Conservation (phyloP, 30 jellyfish, hydroid and myxozoan genomes). For the Aurelia aurita complex sp. Pacific region DNA sequence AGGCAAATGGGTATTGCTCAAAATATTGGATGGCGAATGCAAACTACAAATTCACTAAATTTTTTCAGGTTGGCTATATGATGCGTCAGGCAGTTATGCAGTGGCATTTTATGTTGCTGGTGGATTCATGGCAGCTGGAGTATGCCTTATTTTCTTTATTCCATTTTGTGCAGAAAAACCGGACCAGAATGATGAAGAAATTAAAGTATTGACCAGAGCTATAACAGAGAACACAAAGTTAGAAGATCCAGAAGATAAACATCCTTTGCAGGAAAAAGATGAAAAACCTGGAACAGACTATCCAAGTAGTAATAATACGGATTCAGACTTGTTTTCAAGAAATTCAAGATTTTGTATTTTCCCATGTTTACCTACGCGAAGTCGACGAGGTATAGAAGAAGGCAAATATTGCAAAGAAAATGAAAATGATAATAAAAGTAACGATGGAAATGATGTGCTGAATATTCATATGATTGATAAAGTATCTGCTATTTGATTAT, state of each 20-base stretch:
- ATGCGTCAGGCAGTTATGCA: constrained; percentile 74
- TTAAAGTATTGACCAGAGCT: not conserved
- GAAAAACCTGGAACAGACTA: not conserved
- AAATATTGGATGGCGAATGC: no score
- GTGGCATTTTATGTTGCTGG: constrained; percentile 98
- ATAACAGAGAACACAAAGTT: not conserved
- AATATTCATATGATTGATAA: no score
- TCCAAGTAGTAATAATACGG: not conserved
- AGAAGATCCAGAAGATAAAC: not conserved
- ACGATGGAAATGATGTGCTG: no score
- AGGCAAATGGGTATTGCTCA: no score
- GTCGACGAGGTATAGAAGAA: constrained; percentile 56
- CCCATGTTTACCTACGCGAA: constrained; percentile 54
- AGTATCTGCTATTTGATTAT: no score
- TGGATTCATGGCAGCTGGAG: constrained; percentile 93
- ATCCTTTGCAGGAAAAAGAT: not conserved
- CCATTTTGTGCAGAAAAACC: constrained; percentile 57
- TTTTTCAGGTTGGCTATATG: constrained; percentile 94
- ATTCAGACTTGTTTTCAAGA: constrained; percentile 23
- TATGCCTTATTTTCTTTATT: constrained; percentile 82
- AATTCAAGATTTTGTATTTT: constrained; percentile 45
- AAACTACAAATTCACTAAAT: not conserved
- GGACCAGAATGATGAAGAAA: constrained; percentile 7
- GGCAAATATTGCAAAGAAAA: constrained; percentile 45
- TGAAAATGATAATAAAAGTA: no score